phyloP scores from a whole-genome alignment of 1,140 invertebrate genomes.

The Lordiphosa mommai region DNA sequence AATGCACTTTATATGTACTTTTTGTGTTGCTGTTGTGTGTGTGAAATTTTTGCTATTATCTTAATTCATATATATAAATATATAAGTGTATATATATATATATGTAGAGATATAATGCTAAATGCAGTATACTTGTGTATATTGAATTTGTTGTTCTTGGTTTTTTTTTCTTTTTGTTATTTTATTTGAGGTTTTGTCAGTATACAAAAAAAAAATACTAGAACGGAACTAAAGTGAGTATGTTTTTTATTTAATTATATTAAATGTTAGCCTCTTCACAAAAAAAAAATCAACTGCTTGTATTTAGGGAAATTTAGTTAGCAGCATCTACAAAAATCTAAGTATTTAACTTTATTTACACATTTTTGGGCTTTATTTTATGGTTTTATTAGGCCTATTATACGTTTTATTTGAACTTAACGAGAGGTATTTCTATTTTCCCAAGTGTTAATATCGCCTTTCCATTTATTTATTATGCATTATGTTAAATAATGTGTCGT shows the following conservation, averaged over 20 bases:
- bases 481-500: conserved; percentile 38
- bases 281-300: conserved; percentile 12
- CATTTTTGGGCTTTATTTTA: conserved; percentile 23
- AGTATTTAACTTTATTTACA: not conserved
- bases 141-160: conserved; percentile 41
- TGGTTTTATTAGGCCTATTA: conserved; percentile 51
- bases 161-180: conserved; percentile 14
- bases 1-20: conserved; percentile 78
- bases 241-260: conserved; percentile 39
- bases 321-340: conserved; percentile 23
- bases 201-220: conserved; percentile 26
- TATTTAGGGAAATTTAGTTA: conserved; percentile 50
- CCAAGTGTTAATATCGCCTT: conserved; percentile 69
- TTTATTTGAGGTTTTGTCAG: conserved; percentile 55
- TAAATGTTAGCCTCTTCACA: conserved; percentile 56
- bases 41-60: conserved; percentile 63
- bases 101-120: conserved; percentile 46
- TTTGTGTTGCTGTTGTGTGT: conserved; percentile 75
- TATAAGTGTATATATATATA: conserved; percentile 31
- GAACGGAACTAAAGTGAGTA: conserved; percentile 5
- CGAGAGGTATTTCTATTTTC: conserved; percentile 80
- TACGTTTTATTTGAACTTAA: conserved; percentile 78
- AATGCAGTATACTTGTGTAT: conserved; percentile 75
- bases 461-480: conserved; percentile 27
- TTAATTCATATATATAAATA: conserved; percentile 34